A percentile compares a stretch with the other conserved stretches of the same genome.
These are phyloP conservation scores for Myathropa florea DNA, from an alignment of 2,888 invertebrate species.

Conservation along the genomic window DNA sequence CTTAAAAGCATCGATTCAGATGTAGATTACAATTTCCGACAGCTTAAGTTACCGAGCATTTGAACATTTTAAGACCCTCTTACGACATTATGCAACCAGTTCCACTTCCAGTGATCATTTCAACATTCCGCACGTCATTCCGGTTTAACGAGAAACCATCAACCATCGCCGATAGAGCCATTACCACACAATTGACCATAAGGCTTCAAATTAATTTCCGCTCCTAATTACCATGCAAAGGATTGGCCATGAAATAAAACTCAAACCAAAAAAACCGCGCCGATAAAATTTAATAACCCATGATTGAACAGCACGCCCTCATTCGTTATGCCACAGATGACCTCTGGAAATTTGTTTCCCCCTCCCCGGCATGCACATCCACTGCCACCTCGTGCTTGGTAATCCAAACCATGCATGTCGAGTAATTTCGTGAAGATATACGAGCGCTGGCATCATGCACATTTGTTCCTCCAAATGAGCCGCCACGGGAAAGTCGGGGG, in stretches of 20 bases:
- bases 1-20: no score
- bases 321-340: constrained; percentile 64
- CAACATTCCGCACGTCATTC: neutral
- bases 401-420: constrained; percentile 61
- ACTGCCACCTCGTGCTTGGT: neutral
- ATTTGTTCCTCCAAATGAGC: constrained; percentile 49
- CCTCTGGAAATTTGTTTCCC: constrained; percentile 35
- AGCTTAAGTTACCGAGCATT: no score
- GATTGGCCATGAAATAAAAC: constrained; percentile 31
- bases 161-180: constrained; percentile 37
- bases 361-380: neutral
- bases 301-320: constrained; percentile 57
- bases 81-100: neutral
- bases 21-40: no score
- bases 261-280: constrained; percentile 7
- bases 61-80: no score
- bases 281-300: constrained; percentile 37
- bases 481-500: neutral
- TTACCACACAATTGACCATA: constrained; percentile 52
- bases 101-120: neutral
- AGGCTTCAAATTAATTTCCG: constrained; percentile 40
- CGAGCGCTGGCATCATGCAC: constrained; percentile 45
- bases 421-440: constrained; percentile 51
- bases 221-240: constrained; percentile 45
- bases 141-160: neutral